Conservation (phyloP, 2,797 vertebrate genomes). For the Anas acuta region DNA sequence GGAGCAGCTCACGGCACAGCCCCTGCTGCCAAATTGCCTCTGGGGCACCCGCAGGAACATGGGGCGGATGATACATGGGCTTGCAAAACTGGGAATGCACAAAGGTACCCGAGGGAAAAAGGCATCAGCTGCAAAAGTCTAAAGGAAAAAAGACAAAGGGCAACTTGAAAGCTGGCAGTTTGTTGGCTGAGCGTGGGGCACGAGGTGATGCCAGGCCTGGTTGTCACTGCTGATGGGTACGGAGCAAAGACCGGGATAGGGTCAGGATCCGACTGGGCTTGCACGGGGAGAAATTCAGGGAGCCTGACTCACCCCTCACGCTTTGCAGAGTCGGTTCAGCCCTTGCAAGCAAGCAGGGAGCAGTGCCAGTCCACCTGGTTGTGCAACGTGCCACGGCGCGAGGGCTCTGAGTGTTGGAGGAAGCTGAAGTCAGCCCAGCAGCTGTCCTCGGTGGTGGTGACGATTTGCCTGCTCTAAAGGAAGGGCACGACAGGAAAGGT, state of each 20-base stretch:
- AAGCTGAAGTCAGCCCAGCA: not conserved
- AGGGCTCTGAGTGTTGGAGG: not conserved
- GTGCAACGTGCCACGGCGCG: not conserved
- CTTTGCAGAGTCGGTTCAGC: not conserved
- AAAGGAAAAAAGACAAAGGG: not conserved
- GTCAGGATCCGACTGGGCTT: constrained; percentile 19
- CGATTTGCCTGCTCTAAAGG: not conserved
- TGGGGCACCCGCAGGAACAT: not conserved
- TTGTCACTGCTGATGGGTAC: not conserved
- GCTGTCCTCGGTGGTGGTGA: not conserved
- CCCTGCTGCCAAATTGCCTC: not conserved
- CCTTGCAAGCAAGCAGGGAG: not conserved
- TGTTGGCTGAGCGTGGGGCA: not conserved
- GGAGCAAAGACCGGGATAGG: not conserved
- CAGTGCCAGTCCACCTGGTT: not conserved
- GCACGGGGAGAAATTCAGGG: not conserved
- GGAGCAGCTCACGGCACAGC: not conserved
- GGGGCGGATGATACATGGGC: not conserved
- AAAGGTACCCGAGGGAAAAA: not conserved
- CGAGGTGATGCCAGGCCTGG: not conserved
- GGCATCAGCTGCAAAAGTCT: not conserved
- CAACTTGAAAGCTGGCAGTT: not conserved
- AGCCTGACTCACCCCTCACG: not conserved
- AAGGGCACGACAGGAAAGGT: not conserved
- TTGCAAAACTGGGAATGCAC: not conserved